Conservation (phyloP, 1,140 invertebrate genomes). For the Drosophila oshimai region DNA sequence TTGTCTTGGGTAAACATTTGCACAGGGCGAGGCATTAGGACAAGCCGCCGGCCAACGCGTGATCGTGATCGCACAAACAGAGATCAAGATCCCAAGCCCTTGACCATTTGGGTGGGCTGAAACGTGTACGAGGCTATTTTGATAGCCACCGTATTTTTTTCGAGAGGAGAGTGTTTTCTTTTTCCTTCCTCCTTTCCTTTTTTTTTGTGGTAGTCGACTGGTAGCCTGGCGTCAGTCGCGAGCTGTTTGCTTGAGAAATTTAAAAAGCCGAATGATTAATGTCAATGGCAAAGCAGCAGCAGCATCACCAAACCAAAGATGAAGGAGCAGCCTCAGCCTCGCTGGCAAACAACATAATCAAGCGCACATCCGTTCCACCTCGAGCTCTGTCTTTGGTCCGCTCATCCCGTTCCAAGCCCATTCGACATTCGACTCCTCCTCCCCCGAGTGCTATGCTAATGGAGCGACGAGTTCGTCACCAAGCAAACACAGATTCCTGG, state of each 20-base stretch:
- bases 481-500: conserved; percentile 63
- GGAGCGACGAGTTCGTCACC: conserved; percentile 65
- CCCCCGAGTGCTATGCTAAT: conserved; percentile 61
- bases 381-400: background rate
- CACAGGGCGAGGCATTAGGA: conserved; percentile 59
- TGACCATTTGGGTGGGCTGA: conserved; percentile 75
- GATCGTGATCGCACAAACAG: conserved; percentile 69
- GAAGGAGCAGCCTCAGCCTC: conserved; percentile 11
- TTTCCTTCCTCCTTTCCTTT: conserved; percentile 7
- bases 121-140: conserved; percentile 72
- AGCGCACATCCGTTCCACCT: conserved; percentile 62
- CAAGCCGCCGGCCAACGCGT: conserved; percentile 57
- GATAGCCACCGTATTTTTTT: conserved; percentile 65
- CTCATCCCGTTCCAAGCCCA: background rate
- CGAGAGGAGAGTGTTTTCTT: conserved; percentile 8
- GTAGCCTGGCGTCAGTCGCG: conserved; percentile 62
- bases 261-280: conserved; percentile 70
- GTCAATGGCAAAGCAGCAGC: conserved; percentile 44
- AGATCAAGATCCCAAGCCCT: conserved; percentile 23
- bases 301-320: conserved; percentile 16
- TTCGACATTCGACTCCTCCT: background rate
- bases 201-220: conserved; percentile 14
- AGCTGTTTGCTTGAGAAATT: conserved; percentile 52
- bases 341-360: conserved; percentile 74
- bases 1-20: conserved; percentile 70